Percentiles rank a stretch among this genome's conserved stretches.
phyloP scores from a whole-genome alignment of 2,113 vertebrate genomes.

The Poecilia latipinna region DNA sequence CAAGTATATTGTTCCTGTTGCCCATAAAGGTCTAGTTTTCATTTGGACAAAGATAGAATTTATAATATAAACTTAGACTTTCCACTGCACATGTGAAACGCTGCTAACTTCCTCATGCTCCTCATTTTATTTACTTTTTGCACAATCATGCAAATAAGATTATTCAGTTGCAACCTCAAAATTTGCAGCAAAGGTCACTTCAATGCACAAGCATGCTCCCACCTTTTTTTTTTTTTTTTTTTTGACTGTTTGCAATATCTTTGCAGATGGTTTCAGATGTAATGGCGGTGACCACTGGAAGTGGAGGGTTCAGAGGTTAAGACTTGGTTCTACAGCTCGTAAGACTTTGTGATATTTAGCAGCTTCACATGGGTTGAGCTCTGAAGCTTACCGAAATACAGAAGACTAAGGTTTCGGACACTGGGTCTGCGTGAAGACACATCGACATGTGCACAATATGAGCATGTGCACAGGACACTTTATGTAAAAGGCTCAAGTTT shows the following conservation, averaged over 20 bases:
- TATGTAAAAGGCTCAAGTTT: neutral
- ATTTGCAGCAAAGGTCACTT: neutral
- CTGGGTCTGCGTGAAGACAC: neutral
- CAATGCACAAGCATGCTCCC: too few species aligned
- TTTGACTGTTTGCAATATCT: neutral
- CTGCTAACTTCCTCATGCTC: conserved; percentile 32
- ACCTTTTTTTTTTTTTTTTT: too few species aligned
- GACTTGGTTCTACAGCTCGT: neutral
- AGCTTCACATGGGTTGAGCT: neutral
- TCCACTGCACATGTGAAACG: neutral
- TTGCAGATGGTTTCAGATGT: neutral
- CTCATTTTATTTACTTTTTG: conserved; percentile 15
- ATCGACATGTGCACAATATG: neutral
- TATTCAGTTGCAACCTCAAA: neutral
- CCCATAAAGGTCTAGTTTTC: neutral
- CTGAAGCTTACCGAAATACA: neutral
- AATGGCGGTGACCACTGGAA: neutral
- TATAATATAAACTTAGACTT: conserved; percentile 14
- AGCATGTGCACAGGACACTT: neutral
- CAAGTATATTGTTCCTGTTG: neutral
- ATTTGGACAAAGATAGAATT: neutral
- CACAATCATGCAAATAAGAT: conserved; percentile 45
- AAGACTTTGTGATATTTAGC: neutral
- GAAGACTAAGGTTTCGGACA: neutral
- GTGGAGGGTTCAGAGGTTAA: neutral